phyloP scores from a whole-genome alignment of 2,888 invertebrate species.

The Eupithecia inturbata region DNA sequence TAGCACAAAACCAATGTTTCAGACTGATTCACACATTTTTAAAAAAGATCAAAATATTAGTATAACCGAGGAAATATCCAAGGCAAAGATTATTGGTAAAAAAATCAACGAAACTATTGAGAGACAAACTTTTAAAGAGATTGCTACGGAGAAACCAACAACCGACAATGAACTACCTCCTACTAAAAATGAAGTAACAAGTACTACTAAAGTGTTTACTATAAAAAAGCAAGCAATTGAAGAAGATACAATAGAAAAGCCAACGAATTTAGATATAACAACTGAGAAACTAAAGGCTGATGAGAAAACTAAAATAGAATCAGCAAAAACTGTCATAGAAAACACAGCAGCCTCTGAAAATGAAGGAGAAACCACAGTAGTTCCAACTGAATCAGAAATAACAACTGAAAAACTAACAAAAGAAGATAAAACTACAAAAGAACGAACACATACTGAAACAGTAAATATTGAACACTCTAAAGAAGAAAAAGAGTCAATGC shows the following conservation, averaged over 20 bases:
- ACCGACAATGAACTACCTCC: background rate
- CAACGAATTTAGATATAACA: background rate
- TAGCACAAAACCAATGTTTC: background rate
- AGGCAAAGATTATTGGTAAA: background rate
- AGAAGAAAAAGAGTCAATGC: background rate
- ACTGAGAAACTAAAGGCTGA: background rate
- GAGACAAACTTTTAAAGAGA: background rate
- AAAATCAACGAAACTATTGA: background rate
- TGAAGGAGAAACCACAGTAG: background rate
- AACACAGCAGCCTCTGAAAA: background rate
- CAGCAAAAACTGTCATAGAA: background rate
- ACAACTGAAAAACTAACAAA: background rate
- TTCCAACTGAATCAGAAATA: background rate
- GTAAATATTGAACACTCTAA: background rate
- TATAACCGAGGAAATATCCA: background rate
- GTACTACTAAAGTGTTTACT: background rate
- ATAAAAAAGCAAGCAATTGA: background rate
- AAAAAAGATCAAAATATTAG: background rate
- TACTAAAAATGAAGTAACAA: background rate
- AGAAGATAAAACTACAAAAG: background rate
- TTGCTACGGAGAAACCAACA: background rate
- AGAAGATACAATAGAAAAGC: background rate
- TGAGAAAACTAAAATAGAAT: background rate
- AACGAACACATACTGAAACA: background rate
- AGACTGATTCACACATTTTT: background rate